Conservation (phyloP, 2,797 vertebrate species). For the Glyptemys insculpta region DNA sequence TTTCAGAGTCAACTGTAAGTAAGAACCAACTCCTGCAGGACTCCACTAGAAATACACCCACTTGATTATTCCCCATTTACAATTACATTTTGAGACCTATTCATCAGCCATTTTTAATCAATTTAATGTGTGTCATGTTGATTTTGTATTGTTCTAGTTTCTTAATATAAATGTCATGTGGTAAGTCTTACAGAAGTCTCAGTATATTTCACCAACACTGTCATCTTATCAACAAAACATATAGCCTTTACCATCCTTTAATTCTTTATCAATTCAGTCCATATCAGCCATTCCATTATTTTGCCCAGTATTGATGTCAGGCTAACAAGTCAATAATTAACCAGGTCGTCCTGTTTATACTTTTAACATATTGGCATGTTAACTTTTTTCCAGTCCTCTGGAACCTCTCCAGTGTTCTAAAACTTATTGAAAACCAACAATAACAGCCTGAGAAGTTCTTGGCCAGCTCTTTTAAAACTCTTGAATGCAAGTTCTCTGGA, state of each 20-base stretch:
- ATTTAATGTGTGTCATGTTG: no score
- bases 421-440: constrained; percentile 6
- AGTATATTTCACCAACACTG: no score
- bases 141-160: no score
- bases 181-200: no score
- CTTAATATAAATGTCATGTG: no score
- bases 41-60: no score
- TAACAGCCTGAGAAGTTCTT: not conserved
- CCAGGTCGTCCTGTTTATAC: not conserved
- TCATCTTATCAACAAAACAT: no score
- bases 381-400: not conserved
- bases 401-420: not conserved
- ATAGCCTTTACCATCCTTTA: not conserved
- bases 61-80: no score
- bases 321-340: not conserved
- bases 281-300: not conserved
- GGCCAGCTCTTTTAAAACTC: not conserved
- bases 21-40: no score
- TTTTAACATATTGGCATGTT: not conserved
- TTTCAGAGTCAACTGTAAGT: no score
- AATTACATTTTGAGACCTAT: no score
- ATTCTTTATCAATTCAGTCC: not conserved
- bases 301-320: not conserved
- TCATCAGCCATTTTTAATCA: no score
- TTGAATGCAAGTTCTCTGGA: not conserved